Base-by-base conservation (phyloP, 1,140 invertebrate genomes). In the Eufriesea mexicana region DNA sequence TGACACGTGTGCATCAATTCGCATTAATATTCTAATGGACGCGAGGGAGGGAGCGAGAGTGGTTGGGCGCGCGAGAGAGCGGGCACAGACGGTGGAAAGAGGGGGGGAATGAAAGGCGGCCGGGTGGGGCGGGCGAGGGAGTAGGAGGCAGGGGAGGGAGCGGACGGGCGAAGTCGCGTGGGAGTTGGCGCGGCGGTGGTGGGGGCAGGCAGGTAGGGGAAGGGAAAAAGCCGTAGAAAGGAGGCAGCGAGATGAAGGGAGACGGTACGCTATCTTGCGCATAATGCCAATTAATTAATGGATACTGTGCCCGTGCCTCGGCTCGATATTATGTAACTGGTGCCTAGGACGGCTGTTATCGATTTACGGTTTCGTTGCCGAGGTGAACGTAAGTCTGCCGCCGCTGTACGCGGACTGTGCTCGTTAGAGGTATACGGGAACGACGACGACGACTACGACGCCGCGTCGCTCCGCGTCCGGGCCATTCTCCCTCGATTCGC, bases 1-100 rank as follows among this genome's bases (percentile, higher is more conserved):
- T 94, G 93, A 94, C 93, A 93, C 92, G 92, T 91, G 87, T 91
- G 92, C 93, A 93, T 93, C 93, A 93, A 94, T 94, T 94, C 92
- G 92, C 92, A 93, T 93, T 93, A 93, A 94, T 94, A 94, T 93
- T 93, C 92, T 93, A 93, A 94, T 94, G 93, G 92, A 92, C 86
- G 91, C 68, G 55, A 79, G 77, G 80, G 78, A 75, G 79, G 70
- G 67, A 59, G 74, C 42, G 77, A 74, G 62, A 51, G 62, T n/a
- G 62, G 28, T 59, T 51, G 35, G 47, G 23, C 28, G 72, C 23
- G 62, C 68, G 67, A 70, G 81, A 82, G 80, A 57, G 35, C 49
- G 28, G 75, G 28, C 62, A 78, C 68, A 78, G 77, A 80, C 77
- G 77, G 14, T 51, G 28, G 74, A 66, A 62, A 72, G n/a, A 73